phyloP scores from a whole-genome alignment of 2,888 invertebrate species.

The Latrodectus hesperus region DNA sequence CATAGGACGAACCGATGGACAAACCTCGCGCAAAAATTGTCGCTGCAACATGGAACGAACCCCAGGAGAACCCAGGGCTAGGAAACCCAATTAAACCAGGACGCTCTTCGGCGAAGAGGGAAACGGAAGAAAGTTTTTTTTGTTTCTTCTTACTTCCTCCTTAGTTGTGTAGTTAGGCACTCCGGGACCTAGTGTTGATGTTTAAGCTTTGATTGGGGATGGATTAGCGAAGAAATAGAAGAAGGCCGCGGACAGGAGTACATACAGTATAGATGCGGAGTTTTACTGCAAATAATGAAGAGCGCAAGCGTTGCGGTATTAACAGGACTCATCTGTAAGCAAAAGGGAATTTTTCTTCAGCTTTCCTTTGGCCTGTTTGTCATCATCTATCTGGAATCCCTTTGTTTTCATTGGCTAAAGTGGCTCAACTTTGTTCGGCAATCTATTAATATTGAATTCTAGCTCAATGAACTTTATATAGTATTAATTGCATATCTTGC shows the following conservation, averaged over 20 bases:
- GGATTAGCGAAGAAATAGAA: conserved; percentile 35
- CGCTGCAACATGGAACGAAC: conserved; percentile 29
- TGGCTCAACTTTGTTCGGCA: background rate
- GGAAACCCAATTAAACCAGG: conserved; percentile 65
- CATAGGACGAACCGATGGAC: conserved; percentile 12
- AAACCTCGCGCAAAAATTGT: conserved; percentile 53
- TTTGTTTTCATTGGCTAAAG: background rate
- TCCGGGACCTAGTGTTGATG: conserved; percentile 41
- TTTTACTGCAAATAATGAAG: conserved; percentile 61
- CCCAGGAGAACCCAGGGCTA: conserved; percentile 14
- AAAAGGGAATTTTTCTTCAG: conserved; percentile 10
- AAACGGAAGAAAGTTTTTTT: conserved; percentile 10
- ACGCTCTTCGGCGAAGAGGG: conserved; percentile 5
- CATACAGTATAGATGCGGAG: conserved; percentile 6
- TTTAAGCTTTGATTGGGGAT: conserved; percentile 64
- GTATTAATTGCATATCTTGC: background rate
- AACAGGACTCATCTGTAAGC: conserved; percentile 42
- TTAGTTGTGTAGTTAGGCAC: conserved; percentile 18
- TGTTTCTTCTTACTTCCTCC: background rate
- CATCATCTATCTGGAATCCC: background rate
- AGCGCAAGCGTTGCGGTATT: conserved; percentile 46
- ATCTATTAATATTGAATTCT: background rate
- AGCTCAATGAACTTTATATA: background rate
- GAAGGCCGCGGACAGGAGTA: background rate
- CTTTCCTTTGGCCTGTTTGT: background rate